These are phyloP conservation scores for Psittacula echo DNA, from an alignment of 2,797 vertebrate genomes.

Conservation along the genomic window DNA sequence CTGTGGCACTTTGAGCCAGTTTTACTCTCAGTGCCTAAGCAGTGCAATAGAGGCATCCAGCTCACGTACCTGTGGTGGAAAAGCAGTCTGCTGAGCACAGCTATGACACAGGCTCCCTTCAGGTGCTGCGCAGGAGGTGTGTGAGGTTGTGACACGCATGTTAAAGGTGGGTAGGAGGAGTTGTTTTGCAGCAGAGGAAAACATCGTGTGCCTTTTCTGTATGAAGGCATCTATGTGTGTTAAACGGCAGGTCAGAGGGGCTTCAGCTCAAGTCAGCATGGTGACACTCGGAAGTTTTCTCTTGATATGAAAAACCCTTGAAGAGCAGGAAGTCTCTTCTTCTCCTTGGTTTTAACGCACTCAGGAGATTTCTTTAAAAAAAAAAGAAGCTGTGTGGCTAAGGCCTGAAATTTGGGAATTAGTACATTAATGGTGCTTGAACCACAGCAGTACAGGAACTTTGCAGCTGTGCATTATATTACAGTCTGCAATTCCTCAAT, in stretches of 20 bases:
- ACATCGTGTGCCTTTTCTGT: background rate
- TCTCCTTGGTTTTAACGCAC: background rate
- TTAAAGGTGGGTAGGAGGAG: background rate
- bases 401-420: background rate
- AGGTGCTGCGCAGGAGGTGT: background rate
- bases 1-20: background rate
- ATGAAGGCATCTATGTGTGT: fast-evolving
- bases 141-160: background rate
- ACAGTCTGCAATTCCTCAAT: background rate
- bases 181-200: background rate
- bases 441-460: background rate
- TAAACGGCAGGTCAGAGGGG: background rate
- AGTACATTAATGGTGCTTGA: background rate
- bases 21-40: background rate
- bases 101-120: background rate
- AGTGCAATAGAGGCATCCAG: background rate
- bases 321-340: background rate
- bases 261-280: background rate
- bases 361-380: background rate
- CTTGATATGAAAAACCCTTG: fast-evolving
- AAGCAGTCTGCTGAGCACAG: background rate
- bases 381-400: background rate
- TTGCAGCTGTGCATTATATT: background rate
- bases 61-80: background rate
- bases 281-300: background rate